phyloP scores from a whole-genome alignment of 2,113 vertebrate species.

The Phocoena sinus region DNA sequence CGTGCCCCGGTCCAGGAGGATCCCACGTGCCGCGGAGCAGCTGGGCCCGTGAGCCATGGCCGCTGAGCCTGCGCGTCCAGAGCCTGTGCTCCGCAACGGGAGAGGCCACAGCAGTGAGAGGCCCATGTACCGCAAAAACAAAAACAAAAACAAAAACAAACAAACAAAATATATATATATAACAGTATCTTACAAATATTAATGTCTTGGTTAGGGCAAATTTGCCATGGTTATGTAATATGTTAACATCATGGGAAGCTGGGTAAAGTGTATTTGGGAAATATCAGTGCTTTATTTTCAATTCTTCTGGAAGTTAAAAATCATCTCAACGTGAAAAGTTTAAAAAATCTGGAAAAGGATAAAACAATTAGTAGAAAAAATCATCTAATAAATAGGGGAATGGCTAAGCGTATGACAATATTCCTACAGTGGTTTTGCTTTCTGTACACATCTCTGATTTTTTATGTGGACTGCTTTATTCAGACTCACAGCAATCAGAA shows the following conservation, averaged over 20 bases:
- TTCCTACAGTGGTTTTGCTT: not conserved
- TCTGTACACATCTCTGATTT: not conserved
- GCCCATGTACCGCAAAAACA: no score
- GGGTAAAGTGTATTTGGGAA: not conserved
- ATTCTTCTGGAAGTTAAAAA: not conserved
- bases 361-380: not conserved
- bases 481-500: not conserved
- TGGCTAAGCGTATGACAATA: not conserved
- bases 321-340: not conserved
- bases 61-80: no score
- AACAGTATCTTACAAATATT: not conserved
- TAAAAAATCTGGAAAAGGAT: not conserved
- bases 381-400: not conserved
- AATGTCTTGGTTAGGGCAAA: not conserved
- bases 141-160: no score
- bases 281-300: not conserved
- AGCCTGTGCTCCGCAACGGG: no score
- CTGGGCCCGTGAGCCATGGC: no score
- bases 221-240: not conserved
- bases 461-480: not conserved
- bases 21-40: no score
- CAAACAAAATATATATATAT: not conserved
- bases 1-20: no score
- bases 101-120: no score
- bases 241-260: not conserved